These are phyloP conservation scores for Rhinophrynus dorsalis DNA, from an alignment of 2,797 vertebrate species.

Conservation along the genomic window DNA sequence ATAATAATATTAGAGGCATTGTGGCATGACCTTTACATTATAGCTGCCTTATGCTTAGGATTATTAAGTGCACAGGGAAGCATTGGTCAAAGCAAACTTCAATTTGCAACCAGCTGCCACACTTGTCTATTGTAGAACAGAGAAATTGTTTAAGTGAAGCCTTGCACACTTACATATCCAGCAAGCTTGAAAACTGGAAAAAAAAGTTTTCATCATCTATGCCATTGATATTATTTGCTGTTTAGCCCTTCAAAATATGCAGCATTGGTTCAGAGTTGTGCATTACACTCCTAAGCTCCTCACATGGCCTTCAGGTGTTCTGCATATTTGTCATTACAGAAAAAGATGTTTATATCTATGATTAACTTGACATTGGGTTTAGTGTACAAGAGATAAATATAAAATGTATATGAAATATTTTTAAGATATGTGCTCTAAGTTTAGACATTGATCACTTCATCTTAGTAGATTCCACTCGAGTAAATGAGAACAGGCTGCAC, in stretches of 20 bases:
- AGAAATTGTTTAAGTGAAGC: not conserved
- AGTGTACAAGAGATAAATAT: conserved; percentile 39
- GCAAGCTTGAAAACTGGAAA: too few relatives aligned
- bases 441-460: conserved; percentile 66
- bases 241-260: too few relatives aligned
- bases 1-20: conserved; percentile 33
- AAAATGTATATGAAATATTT: conserved; percentile 44
- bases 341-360: conserved; percentile 32
- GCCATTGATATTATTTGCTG: too few relatives aligned
- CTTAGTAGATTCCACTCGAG: conserved; percentile 67
- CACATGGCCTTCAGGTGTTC: conserved; percentile 18
- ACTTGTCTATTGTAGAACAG: not conserved
- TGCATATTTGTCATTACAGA: conserved; percentile 15
- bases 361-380: conserved; percentile 29
- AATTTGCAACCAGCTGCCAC: conserved; percentile 38
- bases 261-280: not conserved
- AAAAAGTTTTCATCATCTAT: too few relatives aligned
- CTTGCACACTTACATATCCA: not conserved
- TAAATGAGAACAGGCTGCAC: conserved; percentile 70
- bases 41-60: conserved; percentile 34
- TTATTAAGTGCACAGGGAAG: conserved; percentile 24
- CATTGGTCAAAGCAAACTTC: conserved; percentile 34
- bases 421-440: conserved; percentile 53
- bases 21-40: conserved; percentile 33
- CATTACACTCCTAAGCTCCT: not conserved